Percentiles rank a stretch among this genome's conserved stretches.
phyloP scores from a whole-genome alignment of 2,113 vertebrate species.

The Sus scrofa region T2T-Sscrofa CM000817.6:33941001-33941500 shows the following conservation, averaged over 20 bases:
- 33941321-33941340: background rate
- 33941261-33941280: background rate
- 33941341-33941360: background rate
- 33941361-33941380: background rate
- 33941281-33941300: background rate
- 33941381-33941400: background rate
- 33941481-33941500: background rate
- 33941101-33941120: background rate
- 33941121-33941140: background rate
- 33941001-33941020: background rate
- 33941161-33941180: background rate
- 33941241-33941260: rapidly evolving
- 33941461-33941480: background rate
- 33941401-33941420: background rate
- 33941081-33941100: background rate
- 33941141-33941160: background rate
- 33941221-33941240: background rate
- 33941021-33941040: background rate
- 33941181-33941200: background rate
- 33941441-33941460: background rate
- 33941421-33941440: background rate
- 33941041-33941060: background rate
- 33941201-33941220: too few species aligned
- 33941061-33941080: background rate
- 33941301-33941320: background rate